Percentiles rank a stretch among this genome's conserved stretches.
phyloP scores from a whole-genome alignment of 2,113 vertebrate genomes.

The Pan paniscus region DNA sequence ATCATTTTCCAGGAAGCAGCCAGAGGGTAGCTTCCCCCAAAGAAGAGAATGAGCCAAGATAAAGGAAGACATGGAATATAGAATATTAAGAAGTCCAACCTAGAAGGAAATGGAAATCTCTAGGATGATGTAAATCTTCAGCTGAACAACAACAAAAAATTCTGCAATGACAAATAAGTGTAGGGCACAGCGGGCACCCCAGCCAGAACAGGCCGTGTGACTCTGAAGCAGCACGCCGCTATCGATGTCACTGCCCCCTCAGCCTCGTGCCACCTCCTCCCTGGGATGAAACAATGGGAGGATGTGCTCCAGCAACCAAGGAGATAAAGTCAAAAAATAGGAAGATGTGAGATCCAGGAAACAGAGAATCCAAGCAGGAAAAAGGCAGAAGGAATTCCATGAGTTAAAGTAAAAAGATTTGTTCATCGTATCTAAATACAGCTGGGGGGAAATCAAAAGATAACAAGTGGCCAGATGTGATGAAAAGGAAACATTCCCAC shows the following conservation, averaged over 20 bases:
- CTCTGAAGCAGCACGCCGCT: not conserved
- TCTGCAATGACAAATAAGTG: not conserved
- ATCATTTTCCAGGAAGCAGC: not conserved
- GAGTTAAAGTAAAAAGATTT: not conserved
- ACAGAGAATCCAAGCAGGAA: not conserved
- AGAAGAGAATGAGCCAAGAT: not conserved
- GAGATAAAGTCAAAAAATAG: not conserved
- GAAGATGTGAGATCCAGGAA: not conserved
- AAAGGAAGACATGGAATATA: not conserved
- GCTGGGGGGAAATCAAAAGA: not conserved
- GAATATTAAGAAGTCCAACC: not conserved
- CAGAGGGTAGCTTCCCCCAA: not conserved
- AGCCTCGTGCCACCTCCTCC: not conserved
- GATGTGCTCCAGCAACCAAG: not conserved
- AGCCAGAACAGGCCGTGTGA: rapidly evolving
- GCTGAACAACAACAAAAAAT: not conserved
- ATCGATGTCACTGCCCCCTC: not conserved
- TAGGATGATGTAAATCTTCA: not conserved
- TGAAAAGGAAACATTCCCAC: too few species aligned
- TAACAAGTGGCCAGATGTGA: not conserved
- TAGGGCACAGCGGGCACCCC: rapidly evolving
- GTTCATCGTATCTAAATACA: not conserved
- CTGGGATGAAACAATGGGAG: not conserved
- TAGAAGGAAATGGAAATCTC: not conserved
- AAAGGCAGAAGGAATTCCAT: not conserved